phyloP scores from a whole-genome alignment of 2,113 vertebrate species.

The Antechinus flavipes region DNA sequence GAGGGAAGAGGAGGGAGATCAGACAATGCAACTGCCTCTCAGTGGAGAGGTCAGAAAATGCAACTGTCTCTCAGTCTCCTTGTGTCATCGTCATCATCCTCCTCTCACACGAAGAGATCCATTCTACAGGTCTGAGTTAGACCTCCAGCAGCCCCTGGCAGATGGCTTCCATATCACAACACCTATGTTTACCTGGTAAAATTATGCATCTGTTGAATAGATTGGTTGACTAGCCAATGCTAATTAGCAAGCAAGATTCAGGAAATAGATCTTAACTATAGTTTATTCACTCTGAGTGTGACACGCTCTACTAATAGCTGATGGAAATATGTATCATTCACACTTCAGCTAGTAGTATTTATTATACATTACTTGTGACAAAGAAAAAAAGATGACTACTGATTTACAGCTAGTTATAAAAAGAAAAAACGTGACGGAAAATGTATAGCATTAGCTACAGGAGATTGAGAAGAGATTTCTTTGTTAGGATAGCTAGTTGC shows the following conservation, averaged over 20 bases:
- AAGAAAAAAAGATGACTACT: neutral
- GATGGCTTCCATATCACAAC: too few species aligned
- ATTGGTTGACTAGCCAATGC: neutral
- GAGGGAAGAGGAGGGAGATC: too few species aligned
- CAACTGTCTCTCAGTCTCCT: too few species aligned
- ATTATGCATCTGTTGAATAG: neutral
- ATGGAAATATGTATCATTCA: neutral
- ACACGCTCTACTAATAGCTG: neutral
- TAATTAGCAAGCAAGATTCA: neutral
- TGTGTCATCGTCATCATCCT: too few species aligned
- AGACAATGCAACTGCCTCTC: too few species aligned
- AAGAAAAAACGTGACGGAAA: neutral
- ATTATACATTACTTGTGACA: neutral
- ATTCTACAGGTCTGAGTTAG: too few species aligned
- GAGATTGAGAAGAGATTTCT: neutral
- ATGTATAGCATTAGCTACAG: neutral
- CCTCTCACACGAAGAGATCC: too few species aligned
- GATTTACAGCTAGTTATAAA: neutral
- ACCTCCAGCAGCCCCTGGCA: too few species aligned
- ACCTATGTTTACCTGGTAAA: neutral
- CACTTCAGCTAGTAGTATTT: neutral
- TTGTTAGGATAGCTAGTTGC: neutral
- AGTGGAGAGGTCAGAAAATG: too few species aligned
- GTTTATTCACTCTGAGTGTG: neutral
- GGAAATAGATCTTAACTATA: neutral